A percentile compares a stretch with the other conserved stretches of the same genome.
phyloP scores from a whole-genome alignment of 1,140 invertebrate species.

The Lepidotrigona ventralis region DNA sequence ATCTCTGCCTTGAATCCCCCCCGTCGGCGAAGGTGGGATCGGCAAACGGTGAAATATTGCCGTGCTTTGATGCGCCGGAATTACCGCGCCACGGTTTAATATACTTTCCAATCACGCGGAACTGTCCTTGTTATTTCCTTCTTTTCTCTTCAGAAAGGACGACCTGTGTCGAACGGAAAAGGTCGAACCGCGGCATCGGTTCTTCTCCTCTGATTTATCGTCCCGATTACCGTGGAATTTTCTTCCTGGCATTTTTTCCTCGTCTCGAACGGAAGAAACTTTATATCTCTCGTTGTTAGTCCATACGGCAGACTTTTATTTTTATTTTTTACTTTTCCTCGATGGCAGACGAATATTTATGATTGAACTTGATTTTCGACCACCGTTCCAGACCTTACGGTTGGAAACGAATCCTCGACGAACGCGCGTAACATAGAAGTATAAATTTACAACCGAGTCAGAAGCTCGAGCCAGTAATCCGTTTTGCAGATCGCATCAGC shows the following conservation, averaged over 20 bases:
- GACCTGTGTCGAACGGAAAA: too few relatives aligned
- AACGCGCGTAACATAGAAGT: too few relatives aligned
- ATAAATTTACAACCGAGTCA: too few relatives aligned
- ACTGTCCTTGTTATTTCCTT: background rate
- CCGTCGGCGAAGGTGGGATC: conserved; percentile 2
- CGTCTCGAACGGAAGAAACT: too few relatives aligned
- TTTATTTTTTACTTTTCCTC: too few relatives aligned
- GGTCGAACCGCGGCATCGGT: too few relatives aligned
- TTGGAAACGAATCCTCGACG: background rate
- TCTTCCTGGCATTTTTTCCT: background rate
- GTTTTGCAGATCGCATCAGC: background rate
- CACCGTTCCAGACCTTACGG: too few relatives aligned
- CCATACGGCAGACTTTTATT: too few relatives aligned
- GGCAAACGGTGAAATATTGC: conserved; percentile 38
- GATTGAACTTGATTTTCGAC: too few relatives aligned
- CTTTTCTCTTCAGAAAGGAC: background rate
- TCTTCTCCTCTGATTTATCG: background rate
- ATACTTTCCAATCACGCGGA: background rate
- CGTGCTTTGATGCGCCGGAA: conserved; percentile 23
- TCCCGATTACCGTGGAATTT: background rate
- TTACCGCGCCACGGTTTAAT: conserved; percentile 27
- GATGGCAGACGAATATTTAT: too few relatives aligned
- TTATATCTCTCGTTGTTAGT: too few relatives aligned
- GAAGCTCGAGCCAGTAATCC: background rate
- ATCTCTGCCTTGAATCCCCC: conserved; percentile 26